Base-by-base conservation (phyloP, 2,888 invertebrate genomes). In the Trissoscelio sp. region DNA sequence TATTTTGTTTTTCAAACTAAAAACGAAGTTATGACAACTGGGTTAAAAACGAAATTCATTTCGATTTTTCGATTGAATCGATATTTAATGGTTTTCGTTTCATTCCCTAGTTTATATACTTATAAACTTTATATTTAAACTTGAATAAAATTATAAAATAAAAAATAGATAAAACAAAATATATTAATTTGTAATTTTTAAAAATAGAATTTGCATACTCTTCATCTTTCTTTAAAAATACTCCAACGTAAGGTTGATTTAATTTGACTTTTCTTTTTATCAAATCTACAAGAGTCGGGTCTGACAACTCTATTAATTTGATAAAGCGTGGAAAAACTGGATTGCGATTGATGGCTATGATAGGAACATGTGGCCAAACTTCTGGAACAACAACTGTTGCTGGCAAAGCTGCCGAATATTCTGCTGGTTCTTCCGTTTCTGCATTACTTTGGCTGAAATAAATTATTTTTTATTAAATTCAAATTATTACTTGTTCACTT, bases 251-350 rank as follows among this genome's bases (percentile, higher is more conserved):
- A 0, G 99, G 99, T 90, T 98, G 98, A 91, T 98, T 98, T 12
- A 99, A 92, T 91, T 96, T 96, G 0, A 99, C 97, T 93, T 99
- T 99, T 83, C 98, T 94, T 88, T 98, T 93, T 77, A 99, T 94
- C 53, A 99, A 90, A 89, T 97, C 96, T 89, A 98, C 97, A 69
- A 99, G 92, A 66, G 94, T 93, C 46, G 97, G 96, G 92, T 99
- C 96, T 31, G 96, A 94, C 44, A 99, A 97, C 94, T 99, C 99
- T 82, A 99, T 95, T 85, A 99, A 94, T 92, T 99, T 99, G 86
- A 99, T 98, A 92, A 99, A 99, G 86, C 97, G 95, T 16, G 99
- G 99, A 92, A 99, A 99, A 0, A 99, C 96, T 3, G 99, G 99
- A 92, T 98, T 97, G 85, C 98, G 94, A 88, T 94, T 96, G 83